Conservation (phyloP, 2,113 vertebrate species). For the Oophaga pumilio region DNA sequence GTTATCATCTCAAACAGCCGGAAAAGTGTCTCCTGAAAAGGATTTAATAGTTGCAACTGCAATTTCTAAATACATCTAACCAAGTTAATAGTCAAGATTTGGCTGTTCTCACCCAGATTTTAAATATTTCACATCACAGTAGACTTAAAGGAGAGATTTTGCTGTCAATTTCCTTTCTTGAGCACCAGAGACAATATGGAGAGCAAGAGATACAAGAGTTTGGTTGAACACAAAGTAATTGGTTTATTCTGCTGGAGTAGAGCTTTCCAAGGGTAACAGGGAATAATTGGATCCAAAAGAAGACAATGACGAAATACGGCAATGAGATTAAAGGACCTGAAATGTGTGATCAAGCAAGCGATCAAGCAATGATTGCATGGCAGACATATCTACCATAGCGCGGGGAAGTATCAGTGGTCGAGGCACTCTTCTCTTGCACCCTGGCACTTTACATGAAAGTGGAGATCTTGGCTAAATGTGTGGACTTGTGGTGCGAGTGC, state of each 20-base stretch:
- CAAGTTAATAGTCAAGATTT: slow-evolving; percentile 38
- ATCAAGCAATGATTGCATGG: background rate
- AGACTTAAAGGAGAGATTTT: background rate
- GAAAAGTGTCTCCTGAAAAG: slow-evolving; percentile 47
- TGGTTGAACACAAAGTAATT: background rate
- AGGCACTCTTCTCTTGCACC: too few species aligned
- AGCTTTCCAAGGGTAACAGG: background rate
- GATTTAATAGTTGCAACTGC: slow-evolving; percentile 37
- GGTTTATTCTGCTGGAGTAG: background rate
- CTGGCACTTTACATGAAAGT: too few species aligned
- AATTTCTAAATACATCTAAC: slow-evolving; percentile 37
- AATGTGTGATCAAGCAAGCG: background rate
- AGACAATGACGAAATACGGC: background rate
- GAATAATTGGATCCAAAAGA: background rate
- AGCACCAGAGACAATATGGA: background rate
- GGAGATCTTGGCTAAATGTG: too few species aligned
- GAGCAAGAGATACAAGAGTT: background rate
- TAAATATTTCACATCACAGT: background rate
- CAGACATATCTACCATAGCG: background rate
- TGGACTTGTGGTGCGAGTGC: too few species aligned
- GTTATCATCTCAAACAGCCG: slow-evolving; percentile 46
- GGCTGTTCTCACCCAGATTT: slow-evolving; percentile 15
- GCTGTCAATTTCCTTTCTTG: background rate
- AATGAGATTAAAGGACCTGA: background rate
- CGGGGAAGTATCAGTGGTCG: too few species aligned